Conservation (phyloP, 2,797 vertebrate species). For the Ambastaia sidthimunki region DNA sequence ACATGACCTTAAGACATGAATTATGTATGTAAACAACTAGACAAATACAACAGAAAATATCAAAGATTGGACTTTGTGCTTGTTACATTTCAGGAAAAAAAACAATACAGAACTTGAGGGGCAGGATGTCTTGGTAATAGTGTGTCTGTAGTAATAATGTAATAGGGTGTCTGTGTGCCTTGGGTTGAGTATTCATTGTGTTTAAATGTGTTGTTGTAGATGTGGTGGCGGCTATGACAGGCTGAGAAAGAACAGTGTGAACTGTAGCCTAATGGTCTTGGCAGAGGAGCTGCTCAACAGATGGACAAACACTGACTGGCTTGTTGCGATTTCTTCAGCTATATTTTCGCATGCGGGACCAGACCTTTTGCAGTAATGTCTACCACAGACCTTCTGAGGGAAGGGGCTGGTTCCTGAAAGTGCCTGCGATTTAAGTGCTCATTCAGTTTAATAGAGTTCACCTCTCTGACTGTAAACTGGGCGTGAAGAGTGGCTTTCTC, state of each 20-base stretch:
- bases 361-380: constrained; percentile 46
- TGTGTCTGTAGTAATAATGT: constrained; percentile 8
- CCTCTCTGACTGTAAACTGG: neutral
- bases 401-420: constrained; percentile 51
- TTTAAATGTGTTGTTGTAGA: constrained; percentile 53
- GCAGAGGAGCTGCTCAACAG: constrained; percentile 61
- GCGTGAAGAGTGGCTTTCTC: neutral
- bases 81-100: constrained; percentile 38
- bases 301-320: constrained; percentile 61
- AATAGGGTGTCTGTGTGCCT: constrained; percentile 28
- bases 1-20: constrained; percentile 68
- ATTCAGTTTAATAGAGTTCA: neutral
- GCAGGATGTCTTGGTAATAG: constrained; percentile 26
- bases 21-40: constrained; percentile 61
- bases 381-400: constrained; percentile 43
- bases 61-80: constrained; percentile 57
- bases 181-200: constrained; percentile 52
- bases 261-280: constrained; percentile 63
- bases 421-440: constrained; percentile 34
- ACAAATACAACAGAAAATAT: constrained; percentile 61
- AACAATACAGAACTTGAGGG: constrained; percentile 53
- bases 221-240: constrained; percentile 61
- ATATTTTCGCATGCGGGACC: constrained; percentile 53
- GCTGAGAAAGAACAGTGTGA: constrained; percentile 67
- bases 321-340: constrained; percentile 57